Evolutionary conservation across 1,140 invertebrate genomes (phyloP).

Genomic region (Galleria mellonella): DNA sequence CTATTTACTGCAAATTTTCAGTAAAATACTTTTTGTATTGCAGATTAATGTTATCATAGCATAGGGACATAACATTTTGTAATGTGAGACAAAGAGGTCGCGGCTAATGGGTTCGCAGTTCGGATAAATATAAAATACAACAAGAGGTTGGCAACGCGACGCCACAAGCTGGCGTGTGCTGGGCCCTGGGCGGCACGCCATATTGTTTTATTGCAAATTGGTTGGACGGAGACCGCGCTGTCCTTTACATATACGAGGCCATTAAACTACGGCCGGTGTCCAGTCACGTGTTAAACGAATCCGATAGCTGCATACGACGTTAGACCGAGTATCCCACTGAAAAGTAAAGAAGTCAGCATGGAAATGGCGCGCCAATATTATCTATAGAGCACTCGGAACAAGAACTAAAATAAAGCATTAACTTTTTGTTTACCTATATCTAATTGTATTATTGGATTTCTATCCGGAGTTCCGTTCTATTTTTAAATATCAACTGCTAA

Average conservation of each 20-base stretch:
- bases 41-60: constrained; percentile 36
- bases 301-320: constrained; percentile 57
- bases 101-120: constrained; percentile 39
- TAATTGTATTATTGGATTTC: too few relatives aligned
- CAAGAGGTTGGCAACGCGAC: constrained; percentile 37
- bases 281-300: constrained; percentile 71
- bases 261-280: constrained; percentile 64
- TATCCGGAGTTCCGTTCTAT: too few relatives aligned
- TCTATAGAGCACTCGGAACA: too few relatives aligned
- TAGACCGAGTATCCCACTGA: constrained; percentile 36
- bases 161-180: constrained; percentile 36
- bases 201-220: constrained; percentile 74
- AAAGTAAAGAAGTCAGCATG: constrained; percentile 17
- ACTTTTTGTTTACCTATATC: too few relatives aligned
- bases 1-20: background rate
- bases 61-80: constrained; percentile 26
- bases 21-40: too few relatives aligned
- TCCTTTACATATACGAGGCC: constrained; percentile 70
- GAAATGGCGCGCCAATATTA: constrained; percentile 15
- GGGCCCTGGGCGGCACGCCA: constrained; percentile 32
- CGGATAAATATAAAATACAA: constrained; percentile 52
- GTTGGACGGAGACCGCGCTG: constrained; percentile 62
- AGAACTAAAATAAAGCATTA: too few relatives aligned
- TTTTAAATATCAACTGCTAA: too few relatives aligned
- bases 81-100: constrained; percentile 46